Evolutionary conservation across 2,113 vertebrate genomes (phyloP), one percentile per base, ranked within the genome.

Genomic region (Corythoichthys intestinalis): DNA sequence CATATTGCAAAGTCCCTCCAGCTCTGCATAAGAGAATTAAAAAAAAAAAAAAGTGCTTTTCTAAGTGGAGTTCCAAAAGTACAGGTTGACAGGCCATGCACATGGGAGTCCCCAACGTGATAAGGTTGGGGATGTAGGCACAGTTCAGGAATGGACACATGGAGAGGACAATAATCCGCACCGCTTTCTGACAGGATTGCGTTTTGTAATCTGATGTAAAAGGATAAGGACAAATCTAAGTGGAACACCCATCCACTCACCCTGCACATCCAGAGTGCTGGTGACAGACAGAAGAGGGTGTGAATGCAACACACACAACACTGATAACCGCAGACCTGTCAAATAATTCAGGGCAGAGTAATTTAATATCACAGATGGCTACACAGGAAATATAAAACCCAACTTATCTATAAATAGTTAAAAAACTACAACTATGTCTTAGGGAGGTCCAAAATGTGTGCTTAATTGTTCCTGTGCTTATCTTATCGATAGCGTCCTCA

Each of bases 311-410:
- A 80, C 48, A 72, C 73, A 80, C 38, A 71, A 50, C 77, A n/a
- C 58, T n/a, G 63, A 81, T 65, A 84, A 74, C 73, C 41, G 60
- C 69, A 75, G 57, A 77, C 72, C 75, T 77, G 75, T 83, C 80
- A 85, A 77, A 72, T 72, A 75, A 83, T 80, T 85, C 73, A 74
- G 73, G 69, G 79, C 66, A 65, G 71, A 62, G 74, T 7, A 46
- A 84, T 82, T 82, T 86, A 84, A 88, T 90, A 82, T 84, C 79
- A 85, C 82, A 85, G 78, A n/a, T 74, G 82, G 75, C 71, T 81
- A 79, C 73, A 64, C 79, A 81, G 77, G 70, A 69, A 79, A 86
- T 82, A 83, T 80, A 20, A 28, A 9, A 77, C 59, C 53, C 57
- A 54, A 72, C 66, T 65, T 80, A 62, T 79, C 79, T 79, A 72